Conservation (phyloP, 2,888 invertebrate species). For the Acleris cristana region DNA sequence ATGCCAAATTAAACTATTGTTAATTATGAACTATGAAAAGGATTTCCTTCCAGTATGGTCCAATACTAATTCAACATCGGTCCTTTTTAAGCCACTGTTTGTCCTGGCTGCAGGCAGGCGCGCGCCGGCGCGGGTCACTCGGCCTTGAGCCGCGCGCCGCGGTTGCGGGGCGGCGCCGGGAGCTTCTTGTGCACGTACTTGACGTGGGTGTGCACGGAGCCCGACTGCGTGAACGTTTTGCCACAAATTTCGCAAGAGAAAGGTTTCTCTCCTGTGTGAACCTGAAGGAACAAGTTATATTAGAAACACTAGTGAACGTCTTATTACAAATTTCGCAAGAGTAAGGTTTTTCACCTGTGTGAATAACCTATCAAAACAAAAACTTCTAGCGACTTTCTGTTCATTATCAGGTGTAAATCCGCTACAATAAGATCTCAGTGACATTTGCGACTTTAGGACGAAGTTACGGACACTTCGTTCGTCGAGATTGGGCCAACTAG, state of each 20-base stretch:
- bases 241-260: slow-evolving; percentile 65
- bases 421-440: no score
- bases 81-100: no score
- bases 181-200: slow-evolving; percentile 37
- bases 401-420: no score
- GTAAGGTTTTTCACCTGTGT: slow-evolving; percentile 59
- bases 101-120: no score
- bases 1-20: no score
- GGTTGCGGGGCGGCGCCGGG: slow-evolving; percentile 34
- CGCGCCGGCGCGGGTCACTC: slow-evolving; percentile 5
- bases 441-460: no score
- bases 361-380: background rate
- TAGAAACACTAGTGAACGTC: slow-evolving; percentile 49
- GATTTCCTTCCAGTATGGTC: no score
- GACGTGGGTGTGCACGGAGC: slow-evolving; percentile 33
- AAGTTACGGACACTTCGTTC: no score
- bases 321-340: slow-evolving; percentile 63
- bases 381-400: background rate
- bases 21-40: no score
- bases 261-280: slow-evolving; percentile 61
- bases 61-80: no score
- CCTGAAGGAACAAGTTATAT: background rate
- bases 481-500: no score
- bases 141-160: slow-evolving; percentile 13
- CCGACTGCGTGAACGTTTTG: slow-evolving; percentile 57